A percentile compares a stretch with the other conserved stretches of the same genome.
Evolutionary conservation across 2,113 vertebrate genomes (phyloP).

Genomic region (Marmota flaviventris): DNA sequence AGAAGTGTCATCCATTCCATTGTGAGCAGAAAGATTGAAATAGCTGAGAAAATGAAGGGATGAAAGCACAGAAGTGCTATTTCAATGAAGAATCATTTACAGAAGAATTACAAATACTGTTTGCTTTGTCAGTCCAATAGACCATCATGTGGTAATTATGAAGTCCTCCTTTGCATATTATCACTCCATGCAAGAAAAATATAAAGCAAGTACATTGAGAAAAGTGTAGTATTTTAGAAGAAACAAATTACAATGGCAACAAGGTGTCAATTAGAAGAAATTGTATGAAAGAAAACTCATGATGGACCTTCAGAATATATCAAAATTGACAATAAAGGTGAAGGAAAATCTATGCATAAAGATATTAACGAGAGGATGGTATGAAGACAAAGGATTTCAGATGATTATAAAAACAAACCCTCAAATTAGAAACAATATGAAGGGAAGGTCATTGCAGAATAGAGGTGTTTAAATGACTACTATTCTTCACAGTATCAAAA

Average conservation of each 20-base stretch:
- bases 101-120: slow-evolving; percentile 18
- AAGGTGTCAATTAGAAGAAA: slow-evolving; percentile 4
- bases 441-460: neutral
- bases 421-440: slow-evolving; percentile 21
- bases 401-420: neutral
- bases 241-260: neutral
- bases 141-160: neutral
- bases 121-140: neutral
- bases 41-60: neutral
- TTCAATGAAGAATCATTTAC: slow-evolving; percentile 33
- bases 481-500: slow-evolving; percentile 16
- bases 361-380: neutral
- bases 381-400: neutral
- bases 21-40: neutral
- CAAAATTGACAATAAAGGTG: neutral
- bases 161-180: neutral
- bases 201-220: neutral
- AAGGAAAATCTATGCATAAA: neutral
- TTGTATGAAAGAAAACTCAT: neutral
- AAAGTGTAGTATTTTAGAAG: neutral
- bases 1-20: neutral
- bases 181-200: neutral
- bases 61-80: neutral
- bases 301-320: neutral
- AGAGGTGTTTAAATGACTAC: neutral